Evolutionary conservation across 1,140 invertebrate genomes (phyloP), one percentile per base, ranked within the genome.

Genomic region (Drosophila simulans): DNA sequence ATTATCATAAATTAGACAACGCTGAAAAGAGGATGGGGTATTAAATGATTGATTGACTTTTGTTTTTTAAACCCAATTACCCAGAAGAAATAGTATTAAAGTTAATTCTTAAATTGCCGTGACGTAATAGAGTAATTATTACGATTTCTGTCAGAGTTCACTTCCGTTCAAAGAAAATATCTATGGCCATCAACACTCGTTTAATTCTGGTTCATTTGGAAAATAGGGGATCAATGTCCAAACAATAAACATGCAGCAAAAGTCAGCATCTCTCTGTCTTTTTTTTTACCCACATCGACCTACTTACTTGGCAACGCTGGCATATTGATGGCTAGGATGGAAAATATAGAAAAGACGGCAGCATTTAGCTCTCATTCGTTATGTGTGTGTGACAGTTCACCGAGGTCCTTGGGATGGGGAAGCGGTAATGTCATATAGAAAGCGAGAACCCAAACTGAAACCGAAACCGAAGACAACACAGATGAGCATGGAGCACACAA

Each of bases 381-480:
- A 63, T 66, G 69, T 45, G 60, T 62, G 64, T 62, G 70, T 35
- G 71, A 71, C 59, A 65, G 63, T 54, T 74, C 59, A 56, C 76
- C 45, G 57, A 51, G 64, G 52, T 39, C 63, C 52, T 46, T 11
- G 42, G 25, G 5, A 48, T 25, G 31, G 31, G 17, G 13, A 34
- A 12, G 5, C 62, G 13, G 34, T 20, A 15, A 54, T 17, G 20
- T 34, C 42, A 46, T 40, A 45, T 22, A 43, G 39, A 43, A 51
- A 64, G 27, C 58, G 20, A 72, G 52, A 71, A 58, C 57, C 78
- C 78, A 71, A 86, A 88, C 78, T 64, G 60, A 86, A 88, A 58
- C 57, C 82, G 83, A 71, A 86, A 88, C 78, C 68, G 57, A 86
- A 88, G 75, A 65, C 75, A 65, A 57, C 55, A 42, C 53, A 62